Base-by-base conservation (phyloP, 2,797 vertebrate genomes). In the Ceyx erithaca region DNA sequence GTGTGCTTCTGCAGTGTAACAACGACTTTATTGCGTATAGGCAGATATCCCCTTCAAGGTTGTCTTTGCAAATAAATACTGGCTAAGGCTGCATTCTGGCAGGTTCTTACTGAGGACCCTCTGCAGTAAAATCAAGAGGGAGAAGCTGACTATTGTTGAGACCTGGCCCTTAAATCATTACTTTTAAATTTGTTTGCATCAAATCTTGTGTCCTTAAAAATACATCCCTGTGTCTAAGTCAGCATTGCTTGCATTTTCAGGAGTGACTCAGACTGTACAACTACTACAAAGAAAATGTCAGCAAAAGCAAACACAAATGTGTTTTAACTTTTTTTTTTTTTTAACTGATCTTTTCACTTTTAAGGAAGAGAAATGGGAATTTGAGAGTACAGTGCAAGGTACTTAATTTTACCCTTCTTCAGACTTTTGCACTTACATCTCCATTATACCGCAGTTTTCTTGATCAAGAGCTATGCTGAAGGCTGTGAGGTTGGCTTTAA, bases 221-320 rank as follows among this genome's bases (percentile, higher is more conserved):
- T 59, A 73, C 85, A 90, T 46, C 77, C 45, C 37, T 55, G 51
- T n/a, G 68, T 48, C 45, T 71, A 75, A 49, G 48, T 81, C 88
- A 94, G 92, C 75, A 79, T 78, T 94, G 78, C 78, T 88, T 84
- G 92, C 33, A 55, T 87, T 92, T 77, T 83, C 40, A 83, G 52
- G 67, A 93, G 85, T 84, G 95, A 92, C 87, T 96, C 95, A 94
- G 94, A 84, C 61, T 80, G 91, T 76, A 81, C 59, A 80, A 94
- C 23, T 85, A 64, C 58, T 94, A 83, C 37, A 58, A 87, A 84
- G 31, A n/a, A 86, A 93, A 78, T 17, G 58, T 49, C 14, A 77
- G 57, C n/a, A 54, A 92, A 85, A 93, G 59, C 78, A 83, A 63
- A 64, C 31, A 58, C 5, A 25, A 3, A 12, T 0, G 3, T 8